Conservation (phyloP, 2,797 vertebrate genomes). For the Sarcophilus harrisii region DNA sequence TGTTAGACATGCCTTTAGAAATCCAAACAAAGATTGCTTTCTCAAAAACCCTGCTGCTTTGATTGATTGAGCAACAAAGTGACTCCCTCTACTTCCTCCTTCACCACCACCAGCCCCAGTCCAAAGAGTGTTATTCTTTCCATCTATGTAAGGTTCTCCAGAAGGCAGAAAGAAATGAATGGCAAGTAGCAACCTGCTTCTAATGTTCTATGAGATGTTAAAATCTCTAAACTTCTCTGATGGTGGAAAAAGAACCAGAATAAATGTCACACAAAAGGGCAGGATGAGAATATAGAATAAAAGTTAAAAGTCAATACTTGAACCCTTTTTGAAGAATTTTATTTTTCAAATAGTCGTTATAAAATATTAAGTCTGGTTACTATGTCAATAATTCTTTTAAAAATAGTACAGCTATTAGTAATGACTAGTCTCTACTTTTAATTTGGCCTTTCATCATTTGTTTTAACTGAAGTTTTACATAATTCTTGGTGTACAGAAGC, state of each 20-base stretch:
- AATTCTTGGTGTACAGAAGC: not conserved
- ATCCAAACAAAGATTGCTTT: slow-evolving; percentile 36
- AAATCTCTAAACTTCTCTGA: not conserved
- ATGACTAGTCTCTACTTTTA: not conserved
- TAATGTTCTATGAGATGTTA: slow-evolving; percentile 2
- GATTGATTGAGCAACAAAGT: slow-evolving; percentile 36
- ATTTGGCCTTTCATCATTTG: not conserved
- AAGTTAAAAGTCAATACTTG: not conserved
- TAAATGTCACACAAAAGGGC: slow-evolving; percentile 19
- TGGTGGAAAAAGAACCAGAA: slow-evolving; percentile 34
- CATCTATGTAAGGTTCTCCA: not conserved
- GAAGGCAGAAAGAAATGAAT: not conserved
- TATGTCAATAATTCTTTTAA: not conserved
- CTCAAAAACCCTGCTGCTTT: slow-evolving; percentile 36
- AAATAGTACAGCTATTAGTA: not conserved
- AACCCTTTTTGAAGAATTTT: slow-evolving; percentile 25
- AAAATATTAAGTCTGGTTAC: not conserved
- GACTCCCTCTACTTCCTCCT: not conserved
- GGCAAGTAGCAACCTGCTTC: not conserved
- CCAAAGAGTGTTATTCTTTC: not conserved
- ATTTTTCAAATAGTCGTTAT: slow-evolving; percentile 16
- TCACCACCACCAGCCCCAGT: not conserved
- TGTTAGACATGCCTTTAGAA: slow-evolving; percentile 5
- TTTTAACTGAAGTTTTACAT: not conserved
- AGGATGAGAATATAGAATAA: not conserved